A percentile compares a stretch with the other conserved stretches of the same genome.
These are phyloP conservation scores for Sebastolobus altivelis DNA, from an alignment of 2,797 vertebrate genomes.

Conservation along the genomic window DNA sequence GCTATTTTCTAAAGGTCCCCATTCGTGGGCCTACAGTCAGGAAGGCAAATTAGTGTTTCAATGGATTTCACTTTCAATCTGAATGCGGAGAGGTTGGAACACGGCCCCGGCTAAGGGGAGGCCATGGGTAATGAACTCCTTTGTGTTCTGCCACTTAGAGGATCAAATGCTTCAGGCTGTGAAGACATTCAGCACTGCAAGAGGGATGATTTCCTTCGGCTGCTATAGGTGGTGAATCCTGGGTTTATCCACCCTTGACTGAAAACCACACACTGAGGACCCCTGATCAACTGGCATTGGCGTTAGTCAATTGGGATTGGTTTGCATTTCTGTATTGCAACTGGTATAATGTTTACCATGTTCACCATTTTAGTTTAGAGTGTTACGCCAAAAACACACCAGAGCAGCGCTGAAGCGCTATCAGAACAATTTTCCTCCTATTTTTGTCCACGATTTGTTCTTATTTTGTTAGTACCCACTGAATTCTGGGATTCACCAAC, in stretches of 20 bases:
- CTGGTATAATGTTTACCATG: too few relatives aligned
- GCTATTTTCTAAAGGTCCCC: constrained; percentile 75
- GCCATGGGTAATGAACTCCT: constrained; percentile 69
- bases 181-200: constrained; percentile 53
- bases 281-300: background rate
- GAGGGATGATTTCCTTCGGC: constrained; percentile 39
- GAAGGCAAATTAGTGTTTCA: constrained; percentile 75
- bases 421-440: too few relatives aligned
- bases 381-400: too few relatives aligned
- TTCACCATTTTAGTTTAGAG: too few relatives aligned
- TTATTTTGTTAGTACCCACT: too few relatives aligned
- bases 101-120: constrained; percentile 47
- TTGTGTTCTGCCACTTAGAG: constrained; percentile 68
- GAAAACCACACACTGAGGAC: background rate
- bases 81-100: constrained; percentile 70
- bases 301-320: background rate
- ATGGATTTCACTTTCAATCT: constrained; percentile 79
- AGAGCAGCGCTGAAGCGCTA: too few relatives aligned
- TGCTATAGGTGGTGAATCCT: constrained; percentile 32
- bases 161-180: constrained; percentile 65
- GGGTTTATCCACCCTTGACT: constrained; percentile 22
- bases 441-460: too few relatives aligned
- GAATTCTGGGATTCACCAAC: too few relatives aligned
- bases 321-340: background rate
- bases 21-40: constrained; percentile 64